Percentiles rank a stretch among this genome's conserved stretches.
These are phyloP conservation scores for Flexamia atlantica DNA, from an alignment of 2,888 invertebrate species.

Conservation along the genomic window DNA sequence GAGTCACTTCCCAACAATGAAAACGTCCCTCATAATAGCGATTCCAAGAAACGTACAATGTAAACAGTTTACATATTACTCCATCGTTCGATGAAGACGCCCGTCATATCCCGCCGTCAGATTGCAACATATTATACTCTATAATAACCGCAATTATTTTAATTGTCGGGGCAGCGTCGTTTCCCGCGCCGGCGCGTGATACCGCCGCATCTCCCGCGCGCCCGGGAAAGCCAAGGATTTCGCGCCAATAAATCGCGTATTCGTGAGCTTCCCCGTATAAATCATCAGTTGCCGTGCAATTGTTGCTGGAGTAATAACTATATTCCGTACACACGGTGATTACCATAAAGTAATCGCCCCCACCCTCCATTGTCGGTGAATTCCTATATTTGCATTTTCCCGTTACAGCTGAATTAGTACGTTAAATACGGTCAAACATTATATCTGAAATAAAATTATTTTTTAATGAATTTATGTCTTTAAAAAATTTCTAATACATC, in stretches of 20 bases:
- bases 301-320: constrained; percentile 40
- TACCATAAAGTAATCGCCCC: constrained; percentile 6
- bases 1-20: neutral
- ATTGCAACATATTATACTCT: neutral
- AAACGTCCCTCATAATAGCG: neutral
- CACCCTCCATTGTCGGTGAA: neutral
- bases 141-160: constrained; percentile 27
- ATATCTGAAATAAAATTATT: too few relatives aligned
- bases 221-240: constrained; percentile 41
- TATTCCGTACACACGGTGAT: constrained; percentile 1
- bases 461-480: too few relatives aligned
- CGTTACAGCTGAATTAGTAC: neutral
- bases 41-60: constrained; percentile 11
- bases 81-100: constrained; percentile 24
- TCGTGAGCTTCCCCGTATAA: constrained; percentile 47
- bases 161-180: constrained; percentile 5
- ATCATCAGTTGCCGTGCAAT: constrained; percentile 27
- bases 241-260: constrained; percentile 30
- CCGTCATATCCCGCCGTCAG: neutral
- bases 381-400: neutral
- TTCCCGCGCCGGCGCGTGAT: constrained; percentile 15
- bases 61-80: constrained; percentile 7
- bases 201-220: neutral
- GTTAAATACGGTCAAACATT: too few relatives aligned
- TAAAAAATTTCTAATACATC: too few relatives aligned